Conservation (phyloP, 2,113 vertebrate species). For the Oophaga pumilio region DNA sequence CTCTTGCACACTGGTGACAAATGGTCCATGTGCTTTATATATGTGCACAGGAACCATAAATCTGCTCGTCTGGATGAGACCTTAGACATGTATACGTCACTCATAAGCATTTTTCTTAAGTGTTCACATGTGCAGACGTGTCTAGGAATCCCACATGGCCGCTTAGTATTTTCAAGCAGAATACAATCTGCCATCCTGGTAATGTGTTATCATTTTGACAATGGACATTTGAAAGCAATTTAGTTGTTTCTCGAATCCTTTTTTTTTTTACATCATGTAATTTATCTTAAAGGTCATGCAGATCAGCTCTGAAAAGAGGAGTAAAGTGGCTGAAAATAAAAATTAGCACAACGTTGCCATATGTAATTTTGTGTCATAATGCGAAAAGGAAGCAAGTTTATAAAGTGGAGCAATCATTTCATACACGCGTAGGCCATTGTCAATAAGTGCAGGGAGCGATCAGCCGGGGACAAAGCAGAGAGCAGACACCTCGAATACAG, state of each 20-base stretch:
- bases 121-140: not conserved
- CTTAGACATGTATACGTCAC: not conserved
- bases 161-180: not conserved
- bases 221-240: not conserved
- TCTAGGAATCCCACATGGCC: not conserved
- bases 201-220: not conserved
- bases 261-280: not conserved
- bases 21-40: no score
- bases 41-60: no score
- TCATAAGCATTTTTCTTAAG: not conserved
- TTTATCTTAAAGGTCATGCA: constrained; percentile 9
- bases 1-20: no score
- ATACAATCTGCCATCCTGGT: no score
- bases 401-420: constrained; percentile 8
- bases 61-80: no score
- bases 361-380: constrained; percentile 10
- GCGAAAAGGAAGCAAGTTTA: not conserved
- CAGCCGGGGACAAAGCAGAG: constrained; percentile 10
- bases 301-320: not conserved
- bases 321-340: not conserved
- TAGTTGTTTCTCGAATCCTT: not conserved
- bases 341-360: not conserved
- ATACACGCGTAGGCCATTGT: not conserved
- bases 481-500: constrained; percentile 36
- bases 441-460: constrained; percentile 13